Evolutionary conservation across 2,888 invertebrate genomes (phyloP).

Genomic region (Himalopsyche anomala): DNA sequence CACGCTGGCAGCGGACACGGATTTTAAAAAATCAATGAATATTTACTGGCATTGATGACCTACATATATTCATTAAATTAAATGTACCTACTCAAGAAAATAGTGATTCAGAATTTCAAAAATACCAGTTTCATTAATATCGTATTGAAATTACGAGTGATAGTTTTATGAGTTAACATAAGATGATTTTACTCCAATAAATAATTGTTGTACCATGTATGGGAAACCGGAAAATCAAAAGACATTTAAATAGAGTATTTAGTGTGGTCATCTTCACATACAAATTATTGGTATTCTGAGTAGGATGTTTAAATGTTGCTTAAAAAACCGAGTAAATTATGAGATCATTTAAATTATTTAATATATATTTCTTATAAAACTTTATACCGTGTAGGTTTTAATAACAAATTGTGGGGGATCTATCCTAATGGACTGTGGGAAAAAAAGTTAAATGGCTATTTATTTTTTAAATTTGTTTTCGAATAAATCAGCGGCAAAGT

Average conservation of each 20-base stretch:
- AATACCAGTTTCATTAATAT: too few species aligned
- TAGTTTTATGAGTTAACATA: too few species aligned
- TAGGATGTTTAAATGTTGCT: background rate
- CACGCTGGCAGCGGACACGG: too few species aligned
- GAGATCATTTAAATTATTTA: conserved; percentile 34
- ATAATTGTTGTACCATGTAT: background rate
- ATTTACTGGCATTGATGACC: too few species aligned
- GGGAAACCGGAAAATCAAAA: background rate
- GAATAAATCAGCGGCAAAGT: conserved; percentile 39
- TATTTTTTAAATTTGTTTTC: conserved; percentile 32
- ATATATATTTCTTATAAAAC: conserved; percentile 5
- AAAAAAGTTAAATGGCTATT: conserved; percentile 31
- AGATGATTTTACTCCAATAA: background rate
- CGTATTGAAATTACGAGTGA: too few species aligned
- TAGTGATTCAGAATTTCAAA: too few species aligned
- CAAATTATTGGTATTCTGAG: background rate
- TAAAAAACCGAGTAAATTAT: conserved; percentile 7
- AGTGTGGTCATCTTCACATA: conserved; percentile 1
- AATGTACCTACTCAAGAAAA: too few species aligned
- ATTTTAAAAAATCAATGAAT: too few species aligned
- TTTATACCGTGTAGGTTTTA: conserved; percentile 12
- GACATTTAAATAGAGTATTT: background rate
- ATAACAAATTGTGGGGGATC: conserved; percentile 41
- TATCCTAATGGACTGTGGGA: conserved; percentile 42
- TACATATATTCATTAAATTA: too few species aligned